Percentiles rank a stretch among this genome's conserved stretches.
Conservation (phyloP, 2,797 vertebrate species). For the Eulemur albifrons region DNA sequence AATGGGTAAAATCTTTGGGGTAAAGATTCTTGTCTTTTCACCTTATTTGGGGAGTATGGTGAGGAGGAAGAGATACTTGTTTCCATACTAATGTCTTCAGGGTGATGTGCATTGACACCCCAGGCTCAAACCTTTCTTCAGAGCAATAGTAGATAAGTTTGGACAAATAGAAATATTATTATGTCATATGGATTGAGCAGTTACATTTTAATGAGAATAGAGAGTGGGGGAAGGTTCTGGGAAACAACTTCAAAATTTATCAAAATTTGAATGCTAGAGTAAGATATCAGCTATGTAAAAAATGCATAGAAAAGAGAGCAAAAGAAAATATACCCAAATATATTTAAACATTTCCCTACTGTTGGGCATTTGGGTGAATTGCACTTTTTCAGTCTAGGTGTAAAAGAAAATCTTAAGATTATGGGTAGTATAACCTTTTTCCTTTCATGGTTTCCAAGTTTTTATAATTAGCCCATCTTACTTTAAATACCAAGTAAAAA, state of each 20-base stretch:
- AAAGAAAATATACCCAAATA: neutral
- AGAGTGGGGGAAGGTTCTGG: neutral
- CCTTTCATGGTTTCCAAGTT: neutral
- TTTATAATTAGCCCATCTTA: neutral
- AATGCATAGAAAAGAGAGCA: neutral
- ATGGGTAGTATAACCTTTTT: neutral
- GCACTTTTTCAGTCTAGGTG: neutral
- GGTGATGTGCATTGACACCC: rapidly evolving
- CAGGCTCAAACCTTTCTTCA: neutral
- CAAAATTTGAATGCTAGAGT: neutral
- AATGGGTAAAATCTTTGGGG: neutral
- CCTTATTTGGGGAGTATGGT: too few species aligned
- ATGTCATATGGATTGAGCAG: neutral
- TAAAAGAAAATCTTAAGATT: neutral
- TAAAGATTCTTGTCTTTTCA: neutral
- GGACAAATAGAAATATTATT: neutral
- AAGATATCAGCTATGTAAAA: neutral
- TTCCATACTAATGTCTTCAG: neutral
- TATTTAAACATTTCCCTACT: neutral
- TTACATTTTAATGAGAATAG: neutral
- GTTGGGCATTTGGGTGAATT: neutral
- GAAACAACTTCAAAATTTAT: neutral
- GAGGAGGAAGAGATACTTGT: neutral
- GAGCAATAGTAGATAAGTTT: too few species aligned
- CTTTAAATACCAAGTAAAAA: slow-evolving; percentile 33